Evolutionary conservation across 2,113 vertebrate genomes (phyloP).

Genomic region (Eurypyga helias): DNA sequence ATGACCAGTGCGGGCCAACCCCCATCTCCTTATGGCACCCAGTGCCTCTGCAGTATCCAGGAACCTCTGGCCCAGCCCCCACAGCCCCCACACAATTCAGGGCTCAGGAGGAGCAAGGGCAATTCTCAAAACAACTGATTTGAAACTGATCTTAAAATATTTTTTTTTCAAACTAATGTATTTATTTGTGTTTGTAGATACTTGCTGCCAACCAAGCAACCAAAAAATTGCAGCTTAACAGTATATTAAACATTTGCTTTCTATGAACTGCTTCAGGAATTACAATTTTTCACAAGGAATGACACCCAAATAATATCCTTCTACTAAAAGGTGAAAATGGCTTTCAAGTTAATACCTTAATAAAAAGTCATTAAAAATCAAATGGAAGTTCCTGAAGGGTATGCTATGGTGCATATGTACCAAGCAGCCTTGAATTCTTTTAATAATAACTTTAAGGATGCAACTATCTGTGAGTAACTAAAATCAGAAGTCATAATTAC

Average conservation of each 20-base stretch:
- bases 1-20: neutral
- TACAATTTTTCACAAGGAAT: neutral
- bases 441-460: neutral
- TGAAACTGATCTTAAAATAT: neutral
- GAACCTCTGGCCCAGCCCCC: neutral
- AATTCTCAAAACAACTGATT: neutral
- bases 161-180: neutral
- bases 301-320: neutral
- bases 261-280: neutral
- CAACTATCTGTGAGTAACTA: neutral
- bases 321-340: neutral
- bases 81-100: fast-evolving
- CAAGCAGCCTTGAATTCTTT: neutral
- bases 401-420: neutral
- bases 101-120: neutral
- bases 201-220: neutral
- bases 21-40: neutral
- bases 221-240: neutral
- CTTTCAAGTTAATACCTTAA: neutral
- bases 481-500: neutral
- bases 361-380: neutral
- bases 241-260: neutral
- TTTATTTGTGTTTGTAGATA: neutral
- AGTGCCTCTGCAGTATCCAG: neutral
- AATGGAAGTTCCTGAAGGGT: neutral